A percentile compares a stretch with the other conserved stretches of the same genome.
phyloP scores from a whole-genome alignment of 2,113 vertebrate genomes.

The Trachemys scripta region DNA sequence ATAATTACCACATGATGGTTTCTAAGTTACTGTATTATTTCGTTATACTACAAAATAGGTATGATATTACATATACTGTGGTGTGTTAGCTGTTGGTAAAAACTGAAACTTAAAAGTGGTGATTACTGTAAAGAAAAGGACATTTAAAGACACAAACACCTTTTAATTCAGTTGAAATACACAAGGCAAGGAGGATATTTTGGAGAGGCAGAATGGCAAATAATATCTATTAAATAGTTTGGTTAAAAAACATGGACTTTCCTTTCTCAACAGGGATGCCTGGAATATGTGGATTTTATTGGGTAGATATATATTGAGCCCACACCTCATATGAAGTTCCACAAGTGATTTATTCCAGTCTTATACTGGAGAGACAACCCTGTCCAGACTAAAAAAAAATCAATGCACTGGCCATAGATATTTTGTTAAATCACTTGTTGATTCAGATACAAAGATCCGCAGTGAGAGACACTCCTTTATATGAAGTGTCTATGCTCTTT shows the following conservation, averaged over 20 bases:
- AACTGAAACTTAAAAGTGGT: neutral
- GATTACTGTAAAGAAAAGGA: neutral
- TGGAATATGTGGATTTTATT: neutral
- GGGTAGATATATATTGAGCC: neutral
- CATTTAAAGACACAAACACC: neutral
- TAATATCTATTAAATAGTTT: neutral
- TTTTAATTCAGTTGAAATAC: constrained; percentile 3
- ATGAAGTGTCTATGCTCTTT: neutral
- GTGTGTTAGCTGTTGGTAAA: constrained; percentile 15
- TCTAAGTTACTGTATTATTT: neutral
- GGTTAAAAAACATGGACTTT: neutral
- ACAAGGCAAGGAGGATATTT: neutral
- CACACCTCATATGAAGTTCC: neutral
- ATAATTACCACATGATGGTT: neutral
- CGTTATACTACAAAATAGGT: neutral
- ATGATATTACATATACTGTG: neutral
- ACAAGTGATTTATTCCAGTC: neutral
- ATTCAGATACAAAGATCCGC: neutral
- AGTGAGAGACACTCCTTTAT: accelerated
- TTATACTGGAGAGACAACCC: neutral
- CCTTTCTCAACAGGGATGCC: neutral
- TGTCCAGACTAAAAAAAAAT: neutral
- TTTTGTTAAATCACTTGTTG: neutral
- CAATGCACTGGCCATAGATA: neutral
- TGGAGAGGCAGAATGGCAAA: neutral